These are phyloP conservation scores for Tamandua tetradactyla DNA, from an alignment of 2,797 vertebrate species.

Conservation along the genomic window DNA sequence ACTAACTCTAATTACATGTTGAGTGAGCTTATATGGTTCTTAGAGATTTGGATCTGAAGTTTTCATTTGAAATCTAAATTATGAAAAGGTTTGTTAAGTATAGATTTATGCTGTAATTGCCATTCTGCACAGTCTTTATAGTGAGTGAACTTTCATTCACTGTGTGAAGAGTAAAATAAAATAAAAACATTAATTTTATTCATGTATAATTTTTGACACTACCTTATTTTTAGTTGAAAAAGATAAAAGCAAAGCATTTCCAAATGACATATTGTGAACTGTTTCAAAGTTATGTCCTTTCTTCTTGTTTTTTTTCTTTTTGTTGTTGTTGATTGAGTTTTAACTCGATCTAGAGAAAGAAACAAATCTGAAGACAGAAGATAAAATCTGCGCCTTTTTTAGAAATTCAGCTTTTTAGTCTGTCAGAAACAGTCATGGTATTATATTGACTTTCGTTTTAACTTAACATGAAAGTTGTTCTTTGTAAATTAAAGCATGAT, in stretches of 20 bases:
- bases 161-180: slow-evolving; percentile 51
- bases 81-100: background rate
- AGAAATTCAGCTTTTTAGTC: background rate
- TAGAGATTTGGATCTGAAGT: slow-evolving; percentile 26
- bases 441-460: slow-evolving; percentile 42
- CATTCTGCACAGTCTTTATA: background rate
- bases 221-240: slow-evolving; percentile 45
- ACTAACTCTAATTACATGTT: background rate
- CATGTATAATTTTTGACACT: background rate
- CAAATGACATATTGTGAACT: background rate
- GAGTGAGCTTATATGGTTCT: background rate
- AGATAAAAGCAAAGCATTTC: background rate
- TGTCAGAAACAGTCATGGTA: background rate
- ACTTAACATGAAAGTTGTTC: background rate
- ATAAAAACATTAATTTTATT: slow-evolving; percentile 53
- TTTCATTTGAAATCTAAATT: slow-evolving; percentile 28
- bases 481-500: slow-evolving; percentile 22
- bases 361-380: slow-evolving; percentile 5
- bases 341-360: slow-evolving; percentile 41
- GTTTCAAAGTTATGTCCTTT: background rate
- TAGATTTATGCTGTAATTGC: background rate
- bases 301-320: background rate
- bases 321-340: background rate
- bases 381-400: background rate
- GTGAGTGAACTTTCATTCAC: slow-evolving; percentile 26